Conservation (phyloP, 2,888 invertebrate genomes). For the Morpho achilles region DNA sequence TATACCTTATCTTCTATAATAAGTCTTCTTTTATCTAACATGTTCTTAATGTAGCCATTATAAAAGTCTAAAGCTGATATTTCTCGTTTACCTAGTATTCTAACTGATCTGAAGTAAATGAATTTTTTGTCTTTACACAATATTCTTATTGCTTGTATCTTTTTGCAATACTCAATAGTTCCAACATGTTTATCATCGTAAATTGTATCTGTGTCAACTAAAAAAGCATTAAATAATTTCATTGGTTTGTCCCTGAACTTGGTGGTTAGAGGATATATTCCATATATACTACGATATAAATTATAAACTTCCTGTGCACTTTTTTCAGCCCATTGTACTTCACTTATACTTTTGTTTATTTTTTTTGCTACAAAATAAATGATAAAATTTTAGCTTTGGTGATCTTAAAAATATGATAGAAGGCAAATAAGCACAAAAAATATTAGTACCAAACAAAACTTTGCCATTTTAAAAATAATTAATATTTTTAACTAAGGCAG, state of each 20-base stretch:
- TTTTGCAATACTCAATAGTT: slow-evolving; percentile 78
- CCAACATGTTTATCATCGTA: slow-evolving; percentile 68
- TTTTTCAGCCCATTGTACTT: slow-evolving; percentile 83
- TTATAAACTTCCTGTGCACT: slow-evolving; percentile 83
- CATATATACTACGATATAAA: slow-evolving; percentile 83
- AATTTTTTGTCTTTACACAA: slow-evolving; percentile 82
- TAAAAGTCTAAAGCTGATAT: slow-evolving; percentile 91
- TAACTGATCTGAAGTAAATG: slow-evolving; percentile 82
- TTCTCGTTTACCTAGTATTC: slow-evolving; percentile 83
- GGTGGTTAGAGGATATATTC: slow-evolving; percentile 81
- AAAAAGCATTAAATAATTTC: slow-evolving; percentile 81
- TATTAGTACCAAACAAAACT: no score
- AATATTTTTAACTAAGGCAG: no score
- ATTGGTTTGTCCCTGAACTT: slow-evolving; percentile 79
- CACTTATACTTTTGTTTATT: slow-evolving; percentile 79
- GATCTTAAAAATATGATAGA: not conserved
- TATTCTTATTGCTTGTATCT: slow-evolving; percentile 79
- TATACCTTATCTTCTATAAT: slow-evolving; percentile 44
- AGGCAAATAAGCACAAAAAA: no score
- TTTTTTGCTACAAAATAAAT: slow-evolving; percentile 82
- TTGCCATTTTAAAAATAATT: no score
- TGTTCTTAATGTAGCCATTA: slow-evolving; percentile 89
- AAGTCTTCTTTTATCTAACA: slow-evolving; percentile 46
- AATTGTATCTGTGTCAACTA: slow-evolving; percentile 41
- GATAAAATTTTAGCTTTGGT: not conserved